Evolutionary conservation across 2,113 vertebrate species (phyloP).

Genomic region (Hemibagrus wyckioides): DNA sequence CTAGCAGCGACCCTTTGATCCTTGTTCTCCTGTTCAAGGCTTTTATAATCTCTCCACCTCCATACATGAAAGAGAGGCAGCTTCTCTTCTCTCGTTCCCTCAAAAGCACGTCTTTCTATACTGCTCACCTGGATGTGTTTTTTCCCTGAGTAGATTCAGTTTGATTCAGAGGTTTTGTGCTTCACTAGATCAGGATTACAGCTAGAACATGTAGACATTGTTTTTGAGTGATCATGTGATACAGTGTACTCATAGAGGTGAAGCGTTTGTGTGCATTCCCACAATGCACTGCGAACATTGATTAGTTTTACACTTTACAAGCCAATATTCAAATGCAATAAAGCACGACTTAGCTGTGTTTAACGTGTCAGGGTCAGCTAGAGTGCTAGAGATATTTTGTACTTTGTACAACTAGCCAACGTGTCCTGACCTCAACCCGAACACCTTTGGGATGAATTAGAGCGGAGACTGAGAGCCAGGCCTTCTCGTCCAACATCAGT

Average conservation of each 20-base stretch:
- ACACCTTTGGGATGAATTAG: no score
- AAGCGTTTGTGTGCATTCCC: not conserved
- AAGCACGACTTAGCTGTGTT: not conserved
- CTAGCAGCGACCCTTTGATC: slow-evolving; percentile 19
- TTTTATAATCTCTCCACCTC: slow-evolving; percentile 11
- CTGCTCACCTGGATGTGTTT: not conserved
- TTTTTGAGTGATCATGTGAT: not conserved
- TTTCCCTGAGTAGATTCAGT: not conserved
- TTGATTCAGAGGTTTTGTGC: not conserved
- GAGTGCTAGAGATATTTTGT: no score
- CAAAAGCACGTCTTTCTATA: not conserved
- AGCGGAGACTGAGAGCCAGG: no score
- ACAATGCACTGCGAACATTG: not conserved
- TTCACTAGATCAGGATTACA: not conserved
- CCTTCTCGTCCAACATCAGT: no score
- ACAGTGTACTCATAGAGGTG: not conserved
- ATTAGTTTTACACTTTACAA: not conserved
- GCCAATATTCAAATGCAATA: not conserved
- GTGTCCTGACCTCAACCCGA: no score
- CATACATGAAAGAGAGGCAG: not conserved
- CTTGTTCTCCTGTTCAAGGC: slow-evolving; percentile 14
- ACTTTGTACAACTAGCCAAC: not conserved
- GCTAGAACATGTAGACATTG: not conserved
- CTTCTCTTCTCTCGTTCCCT: slow-evolving; percentile 15
- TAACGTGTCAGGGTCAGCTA: not conserved